Base-by-base conservation (phyloP, 2,113 vertebrate genomes). In the Thomomys bottae region DNA sequence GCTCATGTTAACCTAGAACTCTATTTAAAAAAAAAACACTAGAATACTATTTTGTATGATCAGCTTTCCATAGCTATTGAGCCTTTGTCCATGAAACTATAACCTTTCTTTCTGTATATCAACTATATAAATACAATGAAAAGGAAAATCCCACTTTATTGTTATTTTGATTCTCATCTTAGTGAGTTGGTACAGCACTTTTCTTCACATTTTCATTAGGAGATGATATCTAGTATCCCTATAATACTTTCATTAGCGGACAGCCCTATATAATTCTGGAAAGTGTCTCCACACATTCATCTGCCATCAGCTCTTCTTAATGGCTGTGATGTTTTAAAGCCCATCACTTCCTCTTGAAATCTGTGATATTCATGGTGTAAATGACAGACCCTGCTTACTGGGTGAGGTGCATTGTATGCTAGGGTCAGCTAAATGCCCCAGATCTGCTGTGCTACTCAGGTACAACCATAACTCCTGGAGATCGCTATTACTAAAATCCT, bases 101-200 rank as follows among this genome's bases (percentile, higher is more conserved):
- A 18, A 54, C 49, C 49, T 15, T 15, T 54, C 49, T 15, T 15
- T 54, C 49, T 54, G 45, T 54, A 54, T 54, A 54, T 54, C 49
- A 54, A 4, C 49, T 54, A 54, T 54, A 54, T 15, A 54, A 18
- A 42, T 36, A 32, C 57, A 81, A 26, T 81, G 14, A 54, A 15
- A 54, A 54, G 15, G 14, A 54, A 63, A 63, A 24, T n/a, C 24
- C 42, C 21, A 8, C 77, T 82, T 9, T 9, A 1, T 70, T 54
- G 49, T 54, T 82, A 36, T 83, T 90, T 54, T 87, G 63, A 76
- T 80, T 84, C 26, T 83, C 30, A 84, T 42, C 66, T 83, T 76
- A 36, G 54, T 45, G 63, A 84, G 40, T 36, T n/a, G 42, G 24
- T 49, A 5, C 5, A 28, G 28, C 70, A 61, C 54, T 66, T 79